Evolutionary conservation across 2,888 invertebrate species (phyloP).

Genomic region (Digitonthophagus gazella): DNA sequence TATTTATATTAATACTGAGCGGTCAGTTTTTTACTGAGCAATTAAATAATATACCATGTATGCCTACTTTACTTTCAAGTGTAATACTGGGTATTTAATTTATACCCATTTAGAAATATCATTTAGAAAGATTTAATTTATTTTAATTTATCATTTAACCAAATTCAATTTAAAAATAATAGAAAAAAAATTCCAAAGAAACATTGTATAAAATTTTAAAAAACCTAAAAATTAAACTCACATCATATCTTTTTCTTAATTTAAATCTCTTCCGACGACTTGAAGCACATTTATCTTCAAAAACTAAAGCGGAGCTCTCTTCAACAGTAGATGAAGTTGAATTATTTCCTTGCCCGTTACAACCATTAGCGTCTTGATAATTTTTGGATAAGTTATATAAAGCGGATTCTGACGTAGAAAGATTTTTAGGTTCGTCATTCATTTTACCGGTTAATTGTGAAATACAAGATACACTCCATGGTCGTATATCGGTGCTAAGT

Average conservation of each 20-base stretch:
- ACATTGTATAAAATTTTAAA: neutral
- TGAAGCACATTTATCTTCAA: constrained; percentile 48
- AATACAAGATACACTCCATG: constrained; percentile 87
- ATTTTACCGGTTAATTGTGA: constrained; percentile 55
- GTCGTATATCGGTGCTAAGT: constrained; percentile 61
- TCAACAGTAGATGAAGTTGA: constrained; percentile 59
- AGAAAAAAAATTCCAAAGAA: neutral
- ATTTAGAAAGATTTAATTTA: no score
- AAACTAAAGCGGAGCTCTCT: constrained; percentile 52
- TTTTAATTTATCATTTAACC: no score
- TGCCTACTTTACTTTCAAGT: no score
- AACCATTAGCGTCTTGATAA: constrained; percentile 38
- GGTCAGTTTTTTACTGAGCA: no score
- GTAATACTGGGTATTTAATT: no score
- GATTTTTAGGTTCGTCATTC: constrained; percentile 50
- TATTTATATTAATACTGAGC: no score
- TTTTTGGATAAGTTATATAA: constrained; percentile 57
- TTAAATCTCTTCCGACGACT: constrained; percentile 46
- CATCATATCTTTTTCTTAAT: constrained; percentile 36
- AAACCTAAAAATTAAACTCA: constrained; percentile 18
- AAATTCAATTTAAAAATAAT: neutral
- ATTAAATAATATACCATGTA: no score
- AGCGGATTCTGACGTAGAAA: constrained; percentile 88
- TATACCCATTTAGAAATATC: no score
- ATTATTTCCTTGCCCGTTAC: constrained; percentile 45